Evolutionary conservation across 2,888 invertebrate genomes (phyloP).

Genomic region (Nomada fucata): DNA sequence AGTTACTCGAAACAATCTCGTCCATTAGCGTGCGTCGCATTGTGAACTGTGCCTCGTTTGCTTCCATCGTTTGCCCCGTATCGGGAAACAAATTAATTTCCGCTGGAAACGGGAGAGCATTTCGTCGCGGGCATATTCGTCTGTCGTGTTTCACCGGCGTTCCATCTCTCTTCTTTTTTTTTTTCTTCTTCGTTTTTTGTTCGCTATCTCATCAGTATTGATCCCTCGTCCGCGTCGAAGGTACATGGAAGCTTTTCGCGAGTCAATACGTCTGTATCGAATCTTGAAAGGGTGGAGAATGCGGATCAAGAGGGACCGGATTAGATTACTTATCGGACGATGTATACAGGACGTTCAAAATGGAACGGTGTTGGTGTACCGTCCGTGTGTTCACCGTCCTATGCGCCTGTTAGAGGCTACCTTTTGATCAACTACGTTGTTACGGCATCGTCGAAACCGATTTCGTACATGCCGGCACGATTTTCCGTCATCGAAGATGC

Average conservation of each 20-base stretch:
- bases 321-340: constrained; percentile 75
- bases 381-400: constrained; percentile 9
- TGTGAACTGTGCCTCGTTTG: not conserved
- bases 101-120: too few species aligned
- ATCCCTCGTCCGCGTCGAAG: constrained; percentile 29
- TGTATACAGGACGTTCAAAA: constrained; percentile 61
- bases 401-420: constrained; percentile 2
- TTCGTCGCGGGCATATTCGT: not conserved
- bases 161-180: too few species aligned
- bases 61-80: not conserved
- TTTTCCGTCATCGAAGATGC: constrained; percentile 9
- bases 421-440: constrained; percentile 46
- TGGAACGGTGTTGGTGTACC: constrained; percentile 34
- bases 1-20: not conserved
- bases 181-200: not conserved
- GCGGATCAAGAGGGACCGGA: constrained; percentile 67
- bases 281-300: constrained; percentile 64
- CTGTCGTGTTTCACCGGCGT: not conserved
- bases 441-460: constrained; percentile 39
- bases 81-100: not conserved
- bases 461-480: constrained; percentile 22
- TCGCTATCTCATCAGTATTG: constrained; percentile 39
- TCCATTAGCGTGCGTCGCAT: not conserved
- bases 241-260: constrained; percentile 47
- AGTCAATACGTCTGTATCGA: constrained; percentile 65